These are phyloP conservation scores for Allolobophora icterica DNA, from an alignment of 2,888 invertebrate species.

Conservation along the genomic window DNA sequence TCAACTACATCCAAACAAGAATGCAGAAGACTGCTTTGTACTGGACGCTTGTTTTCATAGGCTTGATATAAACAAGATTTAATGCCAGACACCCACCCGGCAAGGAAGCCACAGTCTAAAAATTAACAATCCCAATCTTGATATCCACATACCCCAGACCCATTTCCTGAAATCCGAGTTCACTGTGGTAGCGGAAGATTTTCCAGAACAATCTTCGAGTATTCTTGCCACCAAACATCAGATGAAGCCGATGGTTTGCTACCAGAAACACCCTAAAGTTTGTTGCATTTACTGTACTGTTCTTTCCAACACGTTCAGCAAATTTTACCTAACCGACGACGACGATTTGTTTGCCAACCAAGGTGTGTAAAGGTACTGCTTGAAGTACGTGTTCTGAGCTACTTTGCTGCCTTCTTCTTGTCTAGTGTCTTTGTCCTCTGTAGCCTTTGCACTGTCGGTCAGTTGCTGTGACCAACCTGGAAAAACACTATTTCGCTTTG, in stretches of 20 bases:
- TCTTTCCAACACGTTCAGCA: neutral
- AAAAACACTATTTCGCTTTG: neutral
- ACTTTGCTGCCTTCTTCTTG: conserved; percentile 25
- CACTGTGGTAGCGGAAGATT: neutral
- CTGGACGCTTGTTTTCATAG: neutral
- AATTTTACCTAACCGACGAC: conserved; percentile 25
- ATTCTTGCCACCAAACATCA: neutral
- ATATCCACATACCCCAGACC: neutral
- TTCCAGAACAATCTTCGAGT: neutral
- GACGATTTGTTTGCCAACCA: conserved; percentile 13
- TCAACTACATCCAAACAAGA: neutral
- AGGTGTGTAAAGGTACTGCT: conserved; percentile 23
- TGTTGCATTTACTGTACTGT: neutral
- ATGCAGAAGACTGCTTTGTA: neutral
- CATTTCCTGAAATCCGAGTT: neutral
- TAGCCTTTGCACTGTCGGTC: neutral
- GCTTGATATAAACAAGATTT: neutral
- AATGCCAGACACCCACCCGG: neutral
- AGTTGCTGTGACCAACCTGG: neutral
- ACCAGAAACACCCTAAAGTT: neutral
- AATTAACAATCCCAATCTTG: conserved; percentile 17
- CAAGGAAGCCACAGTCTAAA: conserved; percentile 3
- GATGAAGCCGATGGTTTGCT: conserved; percentile 5
- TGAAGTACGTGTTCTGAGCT: neutral
- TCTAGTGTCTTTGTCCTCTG: neutral